Conservation (phyloP, 2,113 vertebrate species). For the Leucopternis melanops region DNA sequence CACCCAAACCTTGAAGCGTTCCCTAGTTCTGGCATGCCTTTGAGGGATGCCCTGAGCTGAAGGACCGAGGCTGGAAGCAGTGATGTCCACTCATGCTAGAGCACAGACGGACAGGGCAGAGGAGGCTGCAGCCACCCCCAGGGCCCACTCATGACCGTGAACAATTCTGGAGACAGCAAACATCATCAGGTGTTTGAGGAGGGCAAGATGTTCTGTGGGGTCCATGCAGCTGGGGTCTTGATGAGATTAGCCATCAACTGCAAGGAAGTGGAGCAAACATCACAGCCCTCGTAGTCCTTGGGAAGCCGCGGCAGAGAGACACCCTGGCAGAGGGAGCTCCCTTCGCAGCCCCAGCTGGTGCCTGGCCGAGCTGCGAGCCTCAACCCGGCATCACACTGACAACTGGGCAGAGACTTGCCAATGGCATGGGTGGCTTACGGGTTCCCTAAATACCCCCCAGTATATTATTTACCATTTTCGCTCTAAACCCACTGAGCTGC, state of each 20-base stretch:
- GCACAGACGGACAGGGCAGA: not conserved
- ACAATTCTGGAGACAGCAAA: not conserved
- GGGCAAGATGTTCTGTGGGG: not conserved
- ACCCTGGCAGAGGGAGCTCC: not conserved
- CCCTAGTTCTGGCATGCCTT: not conserved
- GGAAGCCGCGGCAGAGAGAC: not conserved
- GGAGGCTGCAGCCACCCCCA: not conserved
- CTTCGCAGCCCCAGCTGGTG: not conserved
- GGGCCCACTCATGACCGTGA: no score
- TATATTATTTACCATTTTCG: not conserved
- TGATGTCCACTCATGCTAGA: not conserved
- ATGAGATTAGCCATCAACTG: not conserved
- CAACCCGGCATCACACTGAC: not conserved
- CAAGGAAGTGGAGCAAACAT: not conserved
- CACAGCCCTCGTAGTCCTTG: not conserved
- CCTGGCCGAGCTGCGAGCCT: fast-evolving
- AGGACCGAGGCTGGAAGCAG: not conserved
- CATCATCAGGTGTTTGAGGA: fast-evolving
- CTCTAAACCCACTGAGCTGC: not conserved
- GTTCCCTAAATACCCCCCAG: not conserved
- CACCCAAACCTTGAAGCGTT: fast-evolving
- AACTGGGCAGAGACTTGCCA: not conserved
- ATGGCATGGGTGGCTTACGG: not conserved
- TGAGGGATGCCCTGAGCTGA: not conserved
- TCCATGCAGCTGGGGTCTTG: not conserved